phyloP scores from a whole-genome alignment of 2,888 invertebrate species.

The Gastracanthus pulcherrimus region DNA sequence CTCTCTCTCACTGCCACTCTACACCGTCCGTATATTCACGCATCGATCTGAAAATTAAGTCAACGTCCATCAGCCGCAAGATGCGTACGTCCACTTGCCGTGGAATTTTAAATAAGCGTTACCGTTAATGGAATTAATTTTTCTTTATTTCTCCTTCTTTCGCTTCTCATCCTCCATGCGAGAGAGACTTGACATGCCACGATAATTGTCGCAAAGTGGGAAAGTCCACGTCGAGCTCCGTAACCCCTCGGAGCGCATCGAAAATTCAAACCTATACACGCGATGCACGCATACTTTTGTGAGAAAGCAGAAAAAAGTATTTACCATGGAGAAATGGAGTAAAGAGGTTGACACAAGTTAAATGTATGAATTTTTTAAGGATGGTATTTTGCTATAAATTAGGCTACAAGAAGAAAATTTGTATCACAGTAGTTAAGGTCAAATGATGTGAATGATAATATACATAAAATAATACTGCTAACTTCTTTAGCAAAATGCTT shows the following conservation, averaged over 20 bases:
- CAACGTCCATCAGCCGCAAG: slow-evolving; percentile 25
- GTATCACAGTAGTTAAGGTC: too few relatives aligned
- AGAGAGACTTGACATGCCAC: neutral
- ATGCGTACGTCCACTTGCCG: neutral
- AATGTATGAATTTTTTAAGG: too few relatives aligned
- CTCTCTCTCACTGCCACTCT: neutral
- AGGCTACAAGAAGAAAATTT: too few relatives aligned
- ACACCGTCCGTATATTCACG: too few relatives aligned
- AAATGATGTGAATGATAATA: too few relatives aligned
- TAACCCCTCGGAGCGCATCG: neutral
- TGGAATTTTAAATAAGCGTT: slow-evolving; percentile 23
- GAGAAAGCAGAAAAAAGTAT: neutral
- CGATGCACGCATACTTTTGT: neutral
- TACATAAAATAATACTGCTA: too few relatives aligned
- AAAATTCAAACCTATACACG: neutral
- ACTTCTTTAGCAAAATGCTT: too few relatives aligned
- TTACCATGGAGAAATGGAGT: too few relatives aligned
- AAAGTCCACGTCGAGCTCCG: neutral
- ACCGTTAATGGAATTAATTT: neutral
- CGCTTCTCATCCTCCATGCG: too few relatives aligned
- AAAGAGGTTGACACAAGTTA: too few relatives aligned
- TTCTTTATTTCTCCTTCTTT: neutral
- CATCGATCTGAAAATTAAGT: slow-evolving; percentile 28
- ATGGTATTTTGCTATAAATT: too few relatives aligned
- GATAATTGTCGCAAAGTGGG: neutral